Base-by-base conservation (phyloP, 2,888 invertebrate species). In the Eristalis pertinax region DNA sequence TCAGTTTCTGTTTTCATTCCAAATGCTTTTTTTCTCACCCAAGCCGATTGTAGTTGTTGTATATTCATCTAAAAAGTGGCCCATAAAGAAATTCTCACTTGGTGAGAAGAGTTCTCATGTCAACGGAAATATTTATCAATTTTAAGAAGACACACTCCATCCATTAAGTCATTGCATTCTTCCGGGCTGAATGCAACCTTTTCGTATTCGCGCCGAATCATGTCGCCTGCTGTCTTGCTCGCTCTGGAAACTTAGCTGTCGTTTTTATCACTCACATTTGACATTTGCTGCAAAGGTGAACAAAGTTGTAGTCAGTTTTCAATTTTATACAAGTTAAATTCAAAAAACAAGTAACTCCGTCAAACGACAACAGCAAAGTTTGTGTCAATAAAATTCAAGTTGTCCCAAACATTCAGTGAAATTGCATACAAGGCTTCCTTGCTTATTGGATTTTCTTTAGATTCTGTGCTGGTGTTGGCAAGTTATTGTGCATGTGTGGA, bases 381-480 rank as follows among this genome's bases (percentile, higher is more conserved):
- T 43, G 10, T 60, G 4, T 15, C 13, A 60, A 26, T 60, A 26
- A 26, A 15, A 24, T 24, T 24, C 1, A 60, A 24, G 26, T 15
- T 60, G 4, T 26, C 26, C 13, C 4, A 26, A 60, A 4, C 11
- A 13, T 29, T 22, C 8, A 60, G 13, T 60, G 60, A 24, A 60
- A 26, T 60, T 15, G 2, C 7, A 15, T 26, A 38, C 38, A 0
- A 4, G 60, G 24, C 50, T 24, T 50, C 22, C 50, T 1, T 22
- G 62, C 26, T 10, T n/a, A 0, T 32, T 32, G 1, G 22, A 15
- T 76, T 76, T 68, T 32, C n/a, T 29, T 24, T 41, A 26, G 24
- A 24, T 29, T 72, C 29, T 69, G 62, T 56, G 63, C 69, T 69
- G 5, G 77, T 77, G 69, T 77, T 56, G 24, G 50, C 13, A n/a